Evolutionary conservation across 2,797 vertebrate genomes (phyloP).

Genomic region (Chanos chanos): DNA sequence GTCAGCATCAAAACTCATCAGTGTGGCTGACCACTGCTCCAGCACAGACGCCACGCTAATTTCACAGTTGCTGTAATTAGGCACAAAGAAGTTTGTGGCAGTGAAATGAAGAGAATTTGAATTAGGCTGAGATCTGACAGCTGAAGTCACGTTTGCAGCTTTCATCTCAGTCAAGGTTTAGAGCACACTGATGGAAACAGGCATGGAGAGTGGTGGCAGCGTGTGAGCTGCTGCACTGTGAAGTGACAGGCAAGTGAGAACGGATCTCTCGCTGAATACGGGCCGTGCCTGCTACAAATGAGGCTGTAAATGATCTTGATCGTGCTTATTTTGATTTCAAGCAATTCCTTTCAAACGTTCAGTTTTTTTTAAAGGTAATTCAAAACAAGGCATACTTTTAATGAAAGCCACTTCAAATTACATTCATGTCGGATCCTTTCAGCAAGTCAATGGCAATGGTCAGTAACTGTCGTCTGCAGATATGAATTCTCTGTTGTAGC

Average conservation of each 20-base stretch:
- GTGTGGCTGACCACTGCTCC: background rate
- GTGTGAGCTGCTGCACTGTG: slow-evolving; percentile 6
- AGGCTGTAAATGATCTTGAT: slow-evolving; percentile 26
- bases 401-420: too few relatives aligned
- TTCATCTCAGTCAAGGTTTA: slow-evolving; percentile 55
- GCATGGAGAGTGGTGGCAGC: slow-evolving; percentile 50
- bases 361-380: too few relatives aligned
- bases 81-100: slow-evolving; percentile 55
- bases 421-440: too few relatives aligned
- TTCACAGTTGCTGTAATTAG: slow-evolving; percentile 58
- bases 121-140: slow-evolving; percentile 52
- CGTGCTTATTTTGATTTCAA: slow-evolving; percentile 39
- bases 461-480: slow-evolving; percentile 27
- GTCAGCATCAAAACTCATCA: slow-evolving; percentile 1
- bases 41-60: slow-evolving; percentile 52
- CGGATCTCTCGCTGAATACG: slow-evolving; percentile 46
- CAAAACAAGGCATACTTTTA: too few relatives aligned
- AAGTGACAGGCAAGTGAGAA: slow-evolving; percentile 50
- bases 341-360: slow-evolving; percentile 34
- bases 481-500: slow-evolving; percentile 22
- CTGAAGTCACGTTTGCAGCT: slow-evolving; percentile 62
- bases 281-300: slow-evolving; percentile 41
- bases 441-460: slow-evolving; percentile 38
- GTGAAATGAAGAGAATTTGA: slow-evolving; percentile 61
- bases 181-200: slow-evolving; percentile 53